phyloP scores from a whole-genome alignment of 2,797 vertebrate species.

The Numenius phaeopus region DNA sequence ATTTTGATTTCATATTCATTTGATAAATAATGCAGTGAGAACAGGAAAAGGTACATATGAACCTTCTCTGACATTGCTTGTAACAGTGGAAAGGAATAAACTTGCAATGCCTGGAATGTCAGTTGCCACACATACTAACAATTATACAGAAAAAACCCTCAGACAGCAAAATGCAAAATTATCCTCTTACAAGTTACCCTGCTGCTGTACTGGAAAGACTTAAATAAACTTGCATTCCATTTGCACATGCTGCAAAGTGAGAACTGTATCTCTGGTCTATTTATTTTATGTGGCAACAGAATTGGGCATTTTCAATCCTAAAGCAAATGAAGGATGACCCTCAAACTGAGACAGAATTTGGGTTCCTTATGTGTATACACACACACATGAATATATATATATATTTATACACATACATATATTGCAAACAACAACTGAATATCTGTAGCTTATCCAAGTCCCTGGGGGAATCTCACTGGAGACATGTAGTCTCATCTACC shows the following conservation, averaged over 20 bases:
- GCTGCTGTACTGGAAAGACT: neutral
- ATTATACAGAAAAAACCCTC: constrained; percentile 43
- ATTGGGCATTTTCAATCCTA: neutral
- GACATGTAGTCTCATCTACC: neutral
- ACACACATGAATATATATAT: rapidly evolving
- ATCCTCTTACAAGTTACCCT: constrained; percentile 20
- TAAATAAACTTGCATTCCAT: constrained; percentile 52
- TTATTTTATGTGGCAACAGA: neutral
- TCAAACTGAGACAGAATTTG: neutral
- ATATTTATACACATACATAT: neutral
- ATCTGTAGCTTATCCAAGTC: neutral
- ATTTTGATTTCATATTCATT: constrained; percentile 58
- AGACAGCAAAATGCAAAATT: constrained; percentile 61
- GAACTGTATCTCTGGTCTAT: neutral
- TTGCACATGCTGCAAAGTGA: constrained; percentile 28
- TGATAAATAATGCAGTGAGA: constrained; percentile 74
- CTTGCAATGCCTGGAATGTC: constrained; percentile 7
- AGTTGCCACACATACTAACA: constrained; percentile 49
- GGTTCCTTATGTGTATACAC: neutral
- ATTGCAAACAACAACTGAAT: neutral
- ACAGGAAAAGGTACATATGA: constrained; percentile 56
- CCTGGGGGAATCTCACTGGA: neutral
- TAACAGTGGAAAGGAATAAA: constrained; percentile 32
- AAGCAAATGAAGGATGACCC: neutral
- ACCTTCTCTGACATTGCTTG: constrained; percentile 53